Evolutionary conservation across 2,888 invertebrate genomes (phyloP).

Genomic region (Nomada hirtipes): DNA sequence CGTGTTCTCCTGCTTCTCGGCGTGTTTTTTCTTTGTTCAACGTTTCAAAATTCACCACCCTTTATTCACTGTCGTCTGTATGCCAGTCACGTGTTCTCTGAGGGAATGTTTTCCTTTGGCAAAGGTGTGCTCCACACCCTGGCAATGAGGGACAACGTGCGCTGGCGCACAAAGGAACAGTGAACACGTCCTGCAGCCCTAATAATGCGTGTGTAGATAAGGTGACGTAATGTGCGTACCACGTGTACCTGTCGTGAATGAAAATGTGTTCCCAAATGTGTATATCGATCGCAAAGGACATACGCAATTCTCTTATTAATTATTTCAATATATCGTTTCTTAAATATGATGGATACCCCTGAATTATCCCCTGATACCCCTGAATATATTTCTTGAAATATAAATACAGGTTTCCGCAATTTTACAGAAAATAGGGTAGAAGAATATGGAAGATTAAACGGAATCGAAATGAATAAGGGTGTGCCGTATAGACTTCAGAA

Average conservation of each 20-base stretch:
- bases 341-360: too few relatives aligned
- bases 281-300: background rate
- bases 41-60: slow-evolving; percentile 72
- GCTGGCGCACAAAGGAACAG: slow-evolving; percentile 8
- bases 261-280: background rate
- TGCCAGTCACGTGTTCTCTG: background rate
- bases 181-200: slow-evolving; percentile 78
- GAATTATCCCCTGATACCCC: too few relatives aligned
- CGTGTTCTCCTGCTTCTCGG: slow-evolving; percentile 81
- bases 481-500: too few relatives aligned
- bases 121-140: background rate
- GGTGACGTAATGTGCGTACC: slow-evolving; percentile 80
- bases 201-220: slow-evolving; percentile 80
- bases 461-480: too few relatives aligned
- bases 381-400: too few relatives aligned
- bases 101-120: background rate
- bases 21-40: slow-evolving; percentile 83
- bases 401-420: too few relatives aligned
- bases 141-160: background rate
- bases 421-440: too few relatives aligned
- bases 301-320: too few relatives aligned
- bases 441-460: too few relatives aligned
- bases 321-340: too few relatives aligned
- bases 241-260: slow-evolving; percentile 64
- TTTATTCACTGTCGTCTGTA: slow-evolving; percentile 53